Base-by-base conservation (phyloP, 2,113 vertebrate genomes). In the Anoplopoma fimbria region DNA sequence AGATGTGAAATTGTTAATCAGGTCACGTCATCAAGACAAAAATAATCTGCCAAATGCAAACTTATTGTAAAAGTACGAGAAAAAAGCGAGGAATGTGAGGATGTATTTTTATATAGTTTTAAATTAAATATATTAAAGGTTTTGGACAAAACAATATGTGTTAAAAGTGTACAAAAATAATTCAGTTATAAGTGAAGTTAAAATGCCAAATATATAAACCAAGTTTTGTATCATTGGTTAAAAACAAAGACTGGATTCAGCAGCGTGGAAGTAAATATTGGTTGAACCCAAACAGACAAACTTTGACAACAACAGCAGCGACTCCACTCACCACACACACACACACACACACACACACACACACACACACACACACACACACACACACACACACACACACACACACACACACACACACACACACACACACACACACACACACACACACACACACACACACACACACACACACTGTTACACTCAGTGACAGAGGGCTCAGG, bases 401-500 rank as follows among this genome's bases (percentile, higher is more conserved):
- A 15, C 47, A 13, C 13, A 21, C 21, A 74, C 65, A 67, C 60
- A 53, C 15, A 49, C 33, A 61, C n/a, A 64, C 55, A 40, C 27
- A 69, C 84, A 67, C 9, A 80, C 71, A 65, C 15, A 14, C 40
- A 42, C 14, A 13, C n/a, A n/a, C 40, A 42, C 6, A 51, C 21
- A 23, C 21, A 53, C 49, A 9, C 1, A 51, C 6, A 21, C 21
- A 51, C 21, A 23, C 47, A 55, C 51, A 12, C 0, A 53, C 12
- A 25, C 51, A 71, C 67, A 67, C 60, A 53, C 17, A 57, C 34
- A 62, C 31, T 57, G 38, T 29, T 19, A 71, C 83, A 63, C 5
- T 75, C 73, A 69, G 75, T 64, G 83, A 93, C 91, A 92, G 60
- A 87, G 92, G 91, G 86, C 75, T 88, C 23, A 93, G 84, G 94